phyloP scores from a whole-genome alignment of 2,113 vertebrate species.

The Catagonus wagneri region DNA sequence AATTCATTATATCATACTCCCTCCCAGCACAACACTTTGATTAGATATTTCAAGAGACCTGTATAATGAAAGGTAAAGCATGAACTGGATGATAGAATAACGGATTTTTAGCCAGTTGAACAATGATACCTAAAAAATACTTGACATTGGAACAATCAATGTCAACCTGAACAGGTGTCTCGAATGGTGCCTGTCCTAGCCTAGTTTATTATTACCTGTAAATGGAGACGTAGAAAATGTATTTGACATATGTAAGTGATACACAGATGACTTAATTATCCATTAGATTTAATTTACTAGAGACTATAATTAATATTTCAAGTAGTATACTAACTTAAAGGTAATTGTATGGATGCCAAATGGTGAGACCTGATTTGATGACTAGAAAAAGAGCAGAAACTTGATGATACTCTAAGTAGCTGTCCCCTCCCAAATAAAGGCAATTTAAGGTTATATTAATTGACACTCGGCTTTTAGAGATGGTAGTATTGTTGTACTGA shows the following conservation, averaged over 20 bases:
- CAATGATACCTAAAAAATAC: not conserved
- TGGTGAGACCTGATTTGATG: not conserved
- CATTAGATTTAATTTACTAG: not conserved
- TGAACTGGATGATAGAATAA: not conserved
- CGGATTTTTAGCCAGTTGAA: not conserved
- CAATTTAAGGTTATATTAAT: not conserved
- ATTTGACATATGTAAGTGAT: not conserved
- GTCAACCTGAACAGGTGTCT: not conserved
- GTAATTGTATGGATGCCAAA: not conserved
- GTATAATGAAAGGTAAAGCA: not conserved
- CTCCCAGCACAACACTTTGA: not conserved
- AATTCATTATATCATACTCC: not conserved
- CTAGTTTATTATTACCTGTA: not conserved
- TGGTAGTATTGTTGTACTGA: too few species aligned
- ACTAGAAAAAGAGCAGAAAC: conserved; percentile 7
- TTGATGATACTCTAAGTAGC: not conserved
- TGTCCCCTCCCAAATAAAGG: not conserved
- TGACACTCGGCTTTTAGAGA: not conserved
- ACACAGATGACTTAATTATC: not conserved
- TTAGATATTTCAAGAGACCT: conserved; percentile 21
- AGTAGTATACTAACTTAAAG: not conserved
- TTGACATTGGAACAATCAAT: not conserved
- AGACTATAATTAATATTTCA: not conserved
- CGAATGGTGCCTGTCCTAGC: not conserved
- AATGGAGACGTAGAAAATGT: not conserved